phyloP scores from a whole-genome alignment of 2,797 vertebrate species.

The Phoeniculus purpureus region DNA sequence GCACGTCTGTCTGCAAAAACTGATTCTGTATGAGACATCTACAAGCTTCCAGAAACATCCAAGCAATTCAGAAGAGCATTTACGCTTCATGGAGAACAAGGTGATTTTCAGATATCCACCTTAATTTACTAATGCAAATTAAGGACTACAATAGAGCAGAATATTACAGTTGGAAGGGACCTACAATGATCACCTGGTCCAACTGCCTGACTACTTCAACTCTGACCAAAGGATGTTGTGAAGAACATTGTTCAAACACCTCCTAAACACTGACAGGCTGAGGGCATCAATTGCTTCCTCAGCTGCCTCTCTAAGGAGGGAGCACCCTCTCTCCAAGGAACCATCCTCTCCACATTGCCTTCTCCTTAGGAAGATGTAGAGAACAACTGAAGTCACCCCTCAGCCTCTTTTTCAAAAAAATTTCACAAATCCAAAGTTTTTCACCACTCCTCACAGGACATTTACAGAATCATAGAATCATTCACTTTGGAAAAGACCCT shows the following conservation, averaged over 20 bases:
- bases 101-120: neutral
- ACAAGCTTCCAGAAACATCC: neutral
- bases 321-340: no score
- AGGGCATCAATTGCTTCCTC: no score
- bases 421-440: no score
- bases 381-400: no score
- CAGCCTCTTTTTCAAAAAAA: no score
- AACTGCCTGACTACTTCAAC: neutral
- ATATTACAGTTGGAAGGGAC: neutral
- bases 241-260: neutral
- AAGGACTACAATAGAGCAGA: neutral
- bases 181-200: neutral
- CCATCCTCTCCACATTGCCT: no score
- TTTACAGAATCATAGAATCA: no score
- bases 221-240: neutral
- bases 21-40: neutral
- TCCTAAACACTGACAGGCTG: neutral
- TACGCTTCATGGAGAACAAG: neutral
- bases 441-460: fast-evolving
- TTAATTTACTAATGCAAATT: neutral
- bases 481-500: no score
- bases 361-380: no score
- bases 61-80: neutral
- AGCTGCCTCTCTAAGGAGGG: no score
- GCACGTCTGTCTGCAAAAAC: neutral